phyloP scores from a whole-genome alignment of 1,140 invertebrate genomes.

The Drosophila fuyamai region DNA sequence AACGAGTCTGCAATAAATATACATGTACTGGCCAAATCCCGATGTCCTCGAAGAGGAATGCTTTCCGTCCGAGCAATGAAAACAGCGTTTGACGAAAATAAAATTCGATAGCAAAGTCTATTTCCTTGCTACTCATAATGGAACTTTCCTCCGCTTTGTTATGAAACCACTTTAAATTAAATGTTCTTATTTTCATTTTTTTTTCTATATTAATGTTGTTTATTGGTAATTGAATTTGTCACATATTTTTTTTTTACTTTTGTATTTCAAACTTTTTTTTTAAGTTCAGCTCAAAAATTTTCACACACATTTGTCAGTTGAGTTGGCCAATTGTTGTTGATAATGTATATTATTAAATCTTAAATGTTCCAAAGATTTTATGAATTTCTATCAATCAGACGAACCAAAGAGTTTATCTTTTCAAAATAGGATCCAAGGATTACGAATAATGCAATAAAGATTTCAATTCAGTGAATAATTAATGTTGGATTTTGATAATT shows the following conservation, averaged over 20 bases:
- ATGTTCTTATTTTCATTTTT: not conserved
- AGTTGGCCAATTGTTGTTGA: conserved; percentile 46
- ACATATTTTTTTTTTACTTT: conserved; percentile 53
- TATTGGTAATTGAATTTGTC: conserved; percentile 70
- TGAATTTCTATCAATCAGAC: too few relatives aligned
- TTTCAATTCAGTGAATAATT: too few relatives aligned
- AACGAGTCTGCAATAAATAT: conserved; percentile 29
- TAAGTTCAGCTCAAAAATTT: conserved; percentile 65
- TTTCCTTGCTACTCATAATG: conserved; percentile 80
- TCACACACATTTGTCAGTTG: conserved; percentile 52
- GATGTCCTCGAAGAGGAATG: conserved; percentile 86
- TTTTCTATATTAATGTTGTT: conserved; percentile 40
- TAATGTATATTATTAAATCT: not conserved
- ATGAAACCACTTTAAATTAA: conserved; percentile 35
- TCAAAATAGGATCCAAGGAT: too few relatives aligned
- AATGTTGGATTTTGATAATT: too few relatives aligned
- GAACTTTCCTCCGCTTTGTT: conserved; percentile 57
- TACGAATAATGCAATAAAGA: too few relatives aligned
- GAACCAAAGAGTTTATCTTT: too few relatives aligned
- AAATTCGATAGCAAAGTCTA: conserved; percentile 81
- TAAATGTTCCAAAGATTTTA: not conserved
- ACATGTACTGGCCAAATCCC: conserved; percentile 84
- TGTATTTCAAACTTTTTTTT: conserved; percentile 42
- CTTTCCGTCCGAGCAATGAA: conserved; percentile 76
- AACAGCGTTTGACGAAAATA: conserved; percentile 66